Conservation (phyloP, 64 coral and sea anemone species). For the Dendronephthya gigantea region DNA sequence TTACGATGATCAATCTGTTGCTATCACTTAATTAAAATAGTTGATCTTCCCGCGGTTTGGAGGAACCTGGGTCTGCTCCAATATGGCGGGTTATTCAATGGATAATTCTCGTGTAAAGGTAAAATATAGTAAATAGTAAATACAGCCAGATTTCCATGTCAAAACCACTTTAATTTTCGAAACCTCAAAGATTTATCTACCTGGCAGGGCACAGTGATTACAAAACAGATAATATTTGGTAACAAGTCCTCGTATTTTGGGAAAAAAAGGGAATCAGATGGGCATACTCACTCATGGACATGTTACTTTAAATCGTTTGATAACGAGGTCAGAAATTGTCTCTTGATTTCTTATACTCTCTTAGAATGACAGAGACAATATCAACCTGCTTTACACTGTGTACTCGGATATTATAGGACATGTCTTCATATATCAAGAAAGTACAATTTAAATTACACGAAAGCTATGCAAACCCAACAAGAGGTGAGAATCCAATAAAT, state of each 20-base stretch:
- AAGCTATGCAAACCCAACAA: conserved; percentile 83
- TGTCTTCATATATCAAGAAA: conserved; percentile 98
- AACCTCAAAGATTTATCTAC: background rate
- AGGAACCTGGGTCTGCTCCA: background rate
- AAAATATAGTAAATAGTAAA: background rate
- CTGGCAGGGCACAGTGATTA: background rate
- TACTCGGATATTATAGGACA: conserved; percentile 34
- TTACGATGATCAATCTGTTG: no score
- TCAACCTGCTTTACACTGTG: background rate
- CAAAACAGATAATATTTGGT: conserved; percentile 89
- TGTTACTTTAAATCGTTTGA: conserved; percentile 80
- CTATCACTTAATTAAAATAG: no score
- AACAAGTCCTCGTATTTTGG: conserved; percentile 97
- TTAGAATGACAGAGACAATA: no score
- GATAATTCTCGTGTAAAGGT: conserved; percentile 14
- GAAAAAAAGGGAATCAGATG: conserved; percentile 95
- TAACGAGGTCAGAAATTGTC: conserved; percentile 57
- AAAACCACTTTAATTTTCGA: background rate
- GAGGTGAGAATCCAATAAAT: conserved; percentile 44
- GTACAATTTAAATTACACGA: conserved; percentile 99
- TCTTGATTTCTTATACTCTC: no score
- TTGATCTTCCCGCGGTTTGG: background rate
- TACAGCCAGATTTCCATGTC: background rate
- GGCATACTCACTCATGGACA: conserved; percentile 94
- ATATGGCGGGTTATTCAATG: background rate